Evolutionary conservation across 2,113 vertebrate genomes (phyloP), one percentile per base, ranked within the genome.

Genomic region (Chaetodon trifascialis): DNA sequence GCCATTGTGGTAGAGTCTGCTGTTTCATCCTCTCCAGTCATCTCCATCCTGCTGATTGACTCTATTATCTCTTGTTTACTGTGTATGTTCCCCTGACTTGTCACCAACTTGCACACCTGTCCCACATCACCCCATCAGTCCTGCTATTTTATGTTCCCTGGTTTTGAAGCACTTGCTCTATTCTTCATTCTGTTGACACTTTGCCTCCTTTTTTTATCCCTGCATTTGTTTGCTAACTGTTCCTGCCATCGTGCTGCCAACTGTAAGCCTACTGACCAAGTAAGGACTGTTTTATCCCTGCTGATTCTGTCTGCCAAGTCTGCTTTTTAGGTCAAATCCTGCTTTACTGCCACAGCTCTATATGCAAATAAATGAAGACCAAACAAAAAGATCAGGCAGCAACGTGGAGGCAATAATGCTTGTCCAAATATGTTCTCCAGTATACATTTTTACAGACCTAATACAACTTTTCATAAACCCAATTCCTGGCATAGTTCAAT

Each of bases 201-300:
- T 17, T 67, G 38, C 23, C 44, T 60, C 60, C 36, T 30, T 30
- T 59, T 44, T 12, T 67, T 63, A 73, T 40, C 69, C 19, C 44
- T 42, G 21, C 30, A n/a, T 55, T 34, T 44, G 67, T 51, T 51
- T n/a, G 42, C 64, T n/a, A 72, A 55, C 17, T 6, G 3, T 46
- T 34, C 17, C 44, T 12, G 21, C 30, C 69, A 67, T 60, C 63
- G 34, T 17, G 4, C 7, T 55, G 21, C 79, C 63, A 52, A 14
- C 44, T 58, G 30, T 36, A 56, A 73, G 56, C 21, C 34, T 25
- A 56, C 12, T 69, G 69, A 73, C 74, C 56, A 54, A 62, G 72
- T 66, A 72, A 42, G 56, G 71, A 36, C 72, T 60, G 17, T 55
- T 83, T 71, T 23, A 71, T 55, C 21, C 51, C 54, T 21, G 23